These are phyloP conservation scores for Asobara japonica DNA, from an alignment of 1,140 invertebrate species.

Conservation along the genomic window DNA sequence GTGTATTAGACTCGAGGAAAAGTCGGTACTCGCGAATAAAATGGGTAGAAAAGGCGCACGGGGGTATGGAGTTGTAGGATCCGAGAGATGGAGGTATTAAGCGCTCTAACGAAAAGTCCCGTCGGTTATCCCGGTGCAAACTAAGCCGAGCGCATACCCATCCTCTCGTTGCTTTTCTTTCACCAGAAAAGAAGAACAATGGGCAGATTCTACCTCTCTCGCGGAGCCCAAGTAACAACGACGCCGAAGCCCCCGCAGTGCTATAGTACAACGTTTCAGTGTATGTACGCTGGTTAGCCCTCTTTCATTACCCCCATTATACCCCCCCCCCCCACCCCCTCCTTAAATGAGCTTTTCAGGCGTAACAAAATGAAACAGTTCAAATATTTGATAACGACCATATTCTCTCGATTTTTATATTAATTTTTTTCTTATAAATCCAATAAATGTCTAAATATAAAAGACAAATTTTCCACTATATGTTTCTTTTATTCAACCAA, in stretches of 20 bases:
- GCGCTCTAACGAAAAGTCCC: constrained; percentile 46
- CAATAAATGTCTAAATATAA: no score
- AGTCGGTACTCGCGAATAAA: not conserved
- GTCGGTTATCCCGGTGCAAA: constrained; percentile 43
- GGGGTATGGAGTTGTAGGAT: not conserved
- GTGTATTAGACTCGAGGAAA: not conserved
- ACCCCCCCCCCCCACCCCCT: not conserved
- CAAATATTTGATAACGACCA: constrained; percentile 35
- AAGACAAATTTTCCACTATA: no score
- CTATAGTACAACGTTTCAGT: constrained; percentile 10
- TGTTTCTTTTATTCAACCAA: no score
- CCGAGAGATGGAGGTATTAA: constrained; percentile 42
- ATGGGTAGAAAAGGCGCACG: constrained; percentile 2
- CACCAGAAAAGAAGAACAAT: constrained; percentile 55
- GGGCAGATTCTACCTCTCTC: constrained; percentile 47
- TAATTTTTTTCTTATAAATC: no score
- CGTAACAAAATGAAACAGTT: constrained; percentile 59
- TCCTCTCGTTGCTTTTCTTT: constrained; percentile 53
- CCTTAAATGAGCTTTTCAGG: constrained; percentile 41
- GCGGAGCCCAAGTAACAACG: constrained; percentile 36
- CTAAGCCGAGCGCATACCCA: constrained; percentile 41
- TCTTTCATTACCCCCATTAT: constrained; percentile 14
- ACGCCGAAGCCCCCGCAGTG: constrained; percentile 19
- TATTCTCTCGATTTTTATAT: no score
- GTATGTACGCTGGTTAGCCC: constrained; percentile 20